A percentile compares a stretch with the other conserved stretches of the same genome.
These are phyloP conservation scores for Microcebus ravelobensis DNA, from an alignment of 2,113 vertebrate species.

Conservation along the genomic window DNA sequence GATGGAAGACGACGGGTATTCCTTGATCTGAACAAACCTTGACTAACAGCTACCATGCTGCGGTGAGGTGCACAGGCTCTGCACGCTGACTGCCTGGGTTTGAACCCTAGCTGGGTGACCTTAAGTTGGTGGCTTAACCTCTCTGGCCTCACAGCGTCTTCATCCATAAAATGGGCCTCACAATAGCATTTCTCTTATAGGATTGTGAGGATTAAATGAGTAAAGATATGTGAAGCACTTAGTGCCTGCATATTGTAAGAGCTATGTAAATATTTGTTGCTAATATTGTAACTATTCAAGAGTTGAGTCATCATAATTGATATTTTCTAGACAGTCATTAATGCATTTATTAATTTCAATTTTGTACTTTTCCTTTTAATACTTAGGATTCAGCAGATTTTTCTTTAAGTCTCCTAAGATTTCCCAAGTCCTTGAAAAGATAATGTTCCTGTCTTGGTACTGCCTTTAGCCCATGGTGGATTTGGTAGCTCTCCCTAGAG, in stretches of 20 bases:
- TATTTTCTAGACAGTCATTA: not conserved
- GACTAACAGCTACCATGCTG: not conserved
- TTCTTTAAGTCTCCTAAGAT: not conserved
- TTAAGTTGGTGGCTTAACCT: not conserved
- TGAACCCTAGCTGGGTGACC: not conserved
- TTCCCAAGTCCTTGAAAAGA: not conserved
- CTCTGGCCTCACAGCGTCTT: conserved; percentile 18
- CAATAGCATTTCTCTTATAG: not conserved
- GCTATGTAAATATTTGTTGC: not conserved
- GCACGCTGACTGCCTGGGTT: not conserved
- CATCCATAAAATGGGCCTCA: not conserved
- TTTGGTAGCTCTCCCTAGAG: not conserved
- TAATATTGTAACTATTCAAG: not conserved
- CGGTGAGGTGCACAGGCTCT: not conserved
- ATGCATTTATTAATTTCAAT: not conserved
- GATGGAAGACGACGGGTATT: not conserved
- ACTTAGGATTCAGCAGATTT: not conserved
- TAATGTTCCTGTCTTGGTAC: not conserved
- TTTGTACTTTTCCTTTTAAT: not conserved
- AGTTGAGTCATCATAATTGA: not conserved
- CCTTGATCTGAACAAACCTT: not conserved
- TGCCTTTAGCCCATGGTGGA: fast-evolving
- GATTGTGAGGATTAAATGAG: not conserved
- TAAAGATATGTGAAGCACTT: not conserved
- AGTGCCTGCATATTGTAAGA: not conserved